Conservation (phyloP, 2,888 invertebrate genomes). For the Arge pagana region DNA sequence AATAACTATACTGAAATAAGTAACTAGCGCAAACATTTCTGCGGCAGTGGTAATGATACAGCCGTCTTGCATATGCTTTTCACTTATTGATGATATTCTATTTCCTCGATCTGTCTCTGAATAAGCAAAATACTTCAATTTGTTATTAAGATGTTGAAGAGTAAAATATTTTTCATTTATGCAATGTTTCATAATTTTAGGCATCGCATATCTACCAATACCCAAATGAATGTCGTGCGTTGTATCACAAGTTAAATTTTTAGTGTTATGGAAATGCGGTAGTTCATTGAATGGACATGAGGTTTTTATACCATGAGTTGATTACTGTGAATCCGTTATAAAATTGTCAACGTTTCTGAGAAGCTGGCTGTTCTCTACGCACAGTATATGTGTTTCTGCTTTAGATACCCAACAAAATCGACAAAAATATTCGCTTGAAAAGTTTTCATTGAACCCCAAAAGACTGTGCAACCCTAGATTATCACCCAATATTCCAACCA, state of each 20-base stretch:
- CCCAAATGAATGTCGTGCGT: slow-evolving; percentile 46
- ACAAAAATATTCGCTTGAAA: slow-evolving; percentile 38
- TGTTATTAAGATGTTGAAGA: slow-evolving; percentile 32
- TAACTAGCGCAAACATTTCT: slow-evolving; percentile 39
- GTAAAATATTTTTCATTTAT: slow-evolving; percentile 27
- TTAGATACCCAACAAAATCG: slow-evolving; percentile 37
- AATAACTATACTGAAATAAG: slow-evolving; percentile 33
- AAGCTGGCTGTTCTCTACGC: neutral
- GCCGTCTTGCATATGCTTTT: slow-evolving; percentile 30
- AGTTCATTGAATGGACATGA: slow-evolving; percentile 37
- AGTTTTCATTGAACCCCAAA: slow-evolving; percentile 38
- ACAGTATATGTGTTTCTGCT: neutral
- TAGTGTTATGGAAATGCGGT: slow-evolving; percentile 38
- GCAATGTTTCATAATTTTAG: slow-evolving; percentile 34
- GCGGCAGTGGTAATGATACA: slow-evolving; percentile 38
- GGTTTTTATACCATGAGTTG: slow-evolving; percentile 35
- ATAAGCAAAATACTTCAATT: slow-evolving; percentile 34
- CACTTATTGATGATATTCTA: slow-evolving; percentile 32
- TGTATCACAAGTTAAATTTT: slow-evolving; percentile 42
- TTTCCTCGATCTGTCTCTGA: slow-evolving; percentile 25
- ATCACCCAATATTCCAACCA: slow-evolving; percentile 37
- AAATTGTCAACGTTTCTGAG: slow-evolving; percentile 19
- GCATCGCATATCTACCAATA: slow-evolving; percentile 40
- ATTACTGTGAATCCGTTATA: slow-evolving; percentile 11
- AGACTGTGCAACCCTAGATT: slow-evolving; percentile 40